Evolutionary conservation across 2,888 invertebrate genomes (phyloP).

Genomic region (Carterocephalus palaemon): DNA sequence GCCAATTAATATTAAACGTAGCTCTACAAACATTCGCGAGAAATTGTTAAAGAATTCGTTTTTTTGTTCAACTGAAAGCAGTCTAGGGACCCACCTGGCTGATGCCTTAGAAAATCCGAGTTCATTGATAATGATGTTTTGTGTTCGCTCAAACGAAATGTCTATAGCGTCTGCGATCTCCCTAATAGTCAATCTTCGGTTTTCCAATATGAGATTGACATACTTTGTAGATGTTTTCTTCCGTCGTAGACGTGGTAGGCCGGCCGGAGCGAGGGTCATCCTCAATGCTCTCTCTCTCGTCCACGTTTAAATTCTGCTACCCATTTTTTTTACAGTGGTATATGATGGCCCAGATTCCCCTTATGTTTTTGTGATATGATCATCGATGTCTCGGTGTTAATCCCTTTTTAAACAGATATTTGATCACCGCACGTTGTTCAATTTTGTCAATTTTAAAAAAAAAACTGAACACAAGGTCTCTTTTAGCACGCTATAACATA

Average conservation of each 20-base stretch:
- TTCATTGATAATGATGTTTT: conserved; percentile 25
- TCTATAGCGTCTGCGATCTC: conserved; percentile 22
- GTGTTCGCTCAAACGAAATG: conserved; percentile 6
- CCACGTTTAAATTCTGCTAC: conserved; percentile 30
- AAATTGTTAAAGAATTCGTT: no score
- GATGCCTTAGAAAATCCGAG: conserved; percentile 26
- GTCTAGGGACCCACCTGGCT: conserved; percentile 24
- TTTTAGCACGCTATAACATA: no score
- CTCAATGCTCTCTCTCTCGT: conserved; percentile 30
- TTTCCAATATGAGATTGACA: conserved; percentile 24
- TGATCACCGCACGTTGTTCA: conserved; percentile 11
- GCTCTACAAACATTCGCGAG: no score
- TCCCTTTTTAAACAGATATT: conserved; percentile 20
- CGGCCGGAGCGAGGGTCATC: conserved; percentile 28
- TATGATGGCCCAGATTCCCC: conserved; percentile 3
- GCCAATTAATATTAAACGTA: no score
- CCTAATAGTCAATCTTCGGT: conserved; percentile 28
- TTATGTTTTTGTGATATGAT: conserved; percentile 12
- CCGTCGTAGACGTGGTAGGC: conserved; percentile 24
- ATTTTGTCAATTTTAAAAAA: conserved; percentile 19
- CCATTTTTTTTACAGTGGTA: conserved; percentile 18
- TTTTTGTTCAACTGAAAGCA: no score
- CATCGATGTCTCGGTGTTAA: conserved; percentile 24
- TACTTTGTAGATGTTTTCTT: conserved; percentile 28
- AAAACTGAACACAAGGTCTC: no score